Percentiles rank a stretch among this genome's conserved stretches.
Evolutionary conservation across 2,113 vertebrate species (phyloP).

Genomic region (Terrapene triunguis): DNA sequence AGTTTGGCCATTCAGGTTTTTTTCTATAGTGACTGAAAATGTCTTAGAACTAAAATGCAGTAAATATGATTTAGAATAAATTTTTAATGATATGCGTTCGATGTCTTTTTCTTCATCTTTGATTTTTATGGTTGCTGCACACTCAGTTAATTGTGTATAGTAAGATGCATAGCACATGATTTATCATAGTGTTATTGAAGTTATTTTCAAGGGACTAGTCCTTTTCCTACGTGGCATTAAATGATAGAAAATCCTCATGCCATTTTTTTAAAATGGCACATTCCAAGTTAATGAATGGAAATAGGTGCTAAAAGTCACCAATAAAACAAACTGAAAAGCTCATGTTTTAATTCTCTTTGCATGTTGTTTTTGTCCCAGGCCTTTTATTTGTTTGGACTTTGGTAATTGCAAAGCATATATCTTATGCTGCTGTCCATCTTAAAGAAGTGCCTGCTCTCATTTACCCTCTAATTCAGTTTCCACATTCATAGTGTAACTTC

Average conservation of each 20-base stretch:
- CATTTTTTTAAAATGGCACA: neutral
- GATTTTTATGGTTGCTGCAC: accelerated
- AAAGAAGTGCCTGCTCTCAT: neutral
- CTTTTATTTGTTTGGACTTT: neutral
- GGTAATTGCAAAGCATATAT: neutral
- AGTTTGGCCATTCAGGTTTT: neutral
- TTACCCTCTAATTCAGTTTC: neutral
- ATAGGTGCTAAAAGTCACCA: accelerated
- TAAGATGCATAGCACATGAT: accelerated
- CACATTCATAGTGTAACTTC: neutral
- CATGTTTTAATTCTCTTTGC: neutral
- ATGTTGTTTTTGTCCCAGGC: too few relatives aligned
- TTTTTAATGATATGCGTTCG: neutral
- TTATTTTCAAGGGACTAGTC: neutral
- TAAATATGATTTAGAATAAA: neutral
- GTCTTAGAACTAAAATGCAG: neutral
- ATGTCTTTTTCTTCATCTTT: neutral
- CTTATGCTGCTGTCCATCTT: neutral
- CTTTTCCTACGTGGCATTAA: neutral
- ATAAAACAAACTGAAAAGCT: neutral
- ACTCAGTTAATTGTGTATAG: accelerated
- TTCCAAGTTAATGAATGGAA: accelerated
- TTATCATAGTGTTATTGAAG: neutral
- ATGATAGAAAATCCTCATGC: neutral
- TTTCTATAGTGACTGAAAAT: conserved; percentile 17